A percentile compares a stretch with the other conserved stretches of the same genome.
These are phyloP conservation scores for Goniozus legneri DNA, from an alignment of 1,140 invertebrate species.

Conservation along the genomic window DNA sequence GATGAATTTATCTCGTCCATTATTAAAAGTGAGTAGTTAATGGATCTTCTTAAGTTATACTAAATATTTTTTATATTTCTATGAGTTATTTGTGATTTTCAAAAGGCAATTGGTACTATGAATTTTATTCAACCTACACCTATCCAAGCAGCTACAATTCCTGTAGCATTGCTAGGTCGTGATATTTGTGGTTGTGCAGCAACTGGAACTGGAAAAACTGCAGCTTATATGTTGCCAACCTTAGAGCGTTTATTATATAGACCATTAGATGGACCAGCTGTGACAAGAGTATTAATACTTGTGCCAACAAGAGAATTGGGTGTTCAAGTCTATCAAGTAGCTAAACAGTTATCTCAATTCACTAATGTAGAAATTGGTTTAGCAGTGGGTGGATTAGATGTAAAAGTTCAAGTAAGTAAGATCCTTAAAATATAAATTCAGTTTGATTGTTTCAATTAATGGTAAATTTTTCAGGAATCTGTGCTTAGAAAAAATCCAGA, in stretches of 20 bases:
- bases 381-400: conserved; percentile 88
- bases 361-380: conserved; percentile 78
- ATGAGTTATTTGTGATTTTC: background rate
- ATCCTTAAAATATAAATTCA: background rate
- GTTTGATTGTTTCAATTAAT: conserved; percentile 1
- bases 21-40: conserved; percentile 67
- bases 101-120: conserved; percentile 76
- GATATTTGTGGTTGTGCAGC: conserved; percentile 96
- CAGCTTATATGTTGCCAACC: conserved; percentile 97
- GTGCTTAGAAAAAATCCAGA: conserved; percentile 88
- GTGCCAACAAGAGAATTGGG: conserved; percentile 96
- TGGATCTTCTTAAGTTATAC: background rate
- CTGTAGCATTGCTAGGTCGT: conserved; percentile 80
- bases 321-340: conserved; percentile 93
- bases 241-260: conserved; percentile 88
- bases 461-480: conserved; percentile 71
- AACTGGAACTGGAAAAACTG: conserved; percentile 98
- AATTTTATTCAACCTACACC: conserved; percentile 94
- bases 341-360: conserved; percentile 84
- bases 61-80: background rate
- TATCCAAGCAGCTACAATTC: conserved; percentile 93
- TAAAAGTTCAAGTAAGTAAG: conserved; percentile 75
- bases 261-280: conserved; percentile 58
- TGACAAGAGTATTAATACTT: conserved; percentile 86
- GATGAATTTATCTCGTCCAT: conserved; percentile 88